Evolutionary conservation across 2,797 vertebrate genomes (phyloP).

Genomic region (Catostomus latipinnis): DNA sequence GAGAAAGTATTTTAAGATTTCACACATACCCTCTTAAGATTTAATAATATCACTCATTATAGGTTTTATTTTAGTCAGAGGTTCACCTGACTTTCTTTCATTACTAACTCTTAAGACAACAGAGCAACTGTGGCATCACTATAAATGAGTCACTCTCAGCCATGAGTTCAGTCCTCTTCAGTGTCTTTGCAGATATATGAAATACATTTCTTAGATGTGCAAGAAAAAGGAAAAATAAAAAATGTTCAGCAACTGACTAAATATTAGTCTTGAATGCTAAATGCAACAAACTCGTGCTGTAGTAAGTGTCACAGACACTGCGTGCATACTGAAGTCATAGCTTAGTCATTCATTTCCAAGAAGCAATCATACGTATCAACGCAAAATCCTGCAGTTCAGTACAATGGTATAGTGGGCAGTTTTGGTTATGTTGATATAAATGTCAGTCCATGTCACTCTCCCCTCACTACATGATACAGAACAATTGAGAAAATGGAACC

Average conservation of each 20-base stretch:
- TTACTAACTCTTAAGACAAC: background rate
- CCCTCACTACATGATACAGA: slow-evolving; percentile 11
- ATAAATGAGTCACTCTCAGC: slow-evolving; percentile 16
- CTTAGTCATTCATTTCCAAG: background rate
- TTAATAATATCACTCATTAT: background rate
- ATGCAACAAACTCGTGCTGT: too few relatives aligned
- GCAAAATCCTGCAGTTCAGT: slow-evolving; percentile 5
- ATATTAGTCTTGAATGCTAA: background rate
- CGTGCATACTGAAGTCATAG: background rate
- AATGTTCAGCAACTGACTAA: too few relatives aligned
- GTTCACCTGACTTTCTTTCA: slow-evolving; percentile 16
- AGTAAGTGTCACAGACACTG: background rate
- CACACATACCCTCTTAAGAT: background rate
- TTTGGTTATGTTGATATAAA: slow-evolving; percentile 43
- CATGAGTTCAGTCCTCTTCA: background rate
- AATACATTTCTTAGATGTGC: background rate
- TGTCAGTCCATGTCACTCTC: slow-evolving; percentile 31
- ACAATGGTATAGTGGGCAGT: background rate
- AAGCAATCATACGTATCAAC: background rate
- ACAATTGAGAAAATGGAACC: slow-evolving; percentile 43
- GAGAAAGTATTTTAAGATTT: background rate
- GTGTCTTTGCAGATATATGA: slow-evolving; percentile 10
- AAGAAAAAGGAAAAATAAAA: background rate
- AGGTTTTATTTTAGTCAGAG: slow-evolving; percentile 12
- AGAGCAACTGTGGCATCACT: slow-evolving; percentile 5